Evolutionary conservation across 2,888 invertebrate genomes (phyloP), one percentile per base, ranked within the genome.

Genomic region (Lapara coniferarum): DNA sequence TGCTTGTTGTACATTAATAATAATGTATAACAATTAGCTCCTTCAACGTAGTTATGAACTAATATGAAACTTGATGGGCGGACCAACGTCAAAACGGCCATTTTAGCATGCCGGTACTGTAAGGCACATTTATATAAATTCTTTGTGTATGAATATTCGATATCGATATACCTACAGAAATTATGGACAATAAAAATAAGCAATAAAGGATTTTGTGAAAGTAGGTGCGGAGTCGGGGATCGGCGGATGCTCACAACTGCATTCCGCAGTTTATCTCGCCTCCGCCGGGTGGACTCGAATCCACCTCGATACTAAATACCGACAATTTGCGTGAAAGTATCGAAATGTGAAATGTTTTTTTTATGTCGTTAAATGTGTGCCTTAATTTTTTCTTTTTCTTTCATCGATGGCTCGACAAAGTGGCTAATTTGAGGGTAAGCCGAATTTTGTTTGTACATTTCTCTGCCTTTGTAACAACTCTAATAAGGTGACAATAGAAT

Each of bases 181-280:
- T 46, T 63, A 10, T 16, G 16, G 19, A 37, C 30, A 57, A 63
- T 25, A 63, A 63, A 46, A 57, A 55, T 59, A 59, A 37, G 37
- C 37, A 37, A 37, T 37, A 53, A 69, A 69, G 59, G 68, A 46
- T 63, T 68, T 37, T 68, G 68, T 69, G 68, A 69, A 69, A 69
- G 68, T 46, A 53, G 63, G 37, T 46, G 49, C 56, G 55, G 25
- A 37, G 53, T 63, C 30, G 66, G 72, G 79, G 73, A 76, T 76
- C 72, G 78, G 75, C 73, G 71, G 72, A 74, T 74, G 74, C 73
- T 55, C 69, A 71, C 69, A 74, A 76, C 80, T 72, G 79, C 83
- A 85, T 85, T 85, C 82, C 78, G 51, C 67, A 70, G 69, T 77
- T 77, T 80, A 78, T 75, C 75, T 77, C 67, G 68, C 37, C 51